phyloP scores from a whole-genome alignment of 2,797 vertebrate species.

The Hippopotamyrus pictus region DNA sequence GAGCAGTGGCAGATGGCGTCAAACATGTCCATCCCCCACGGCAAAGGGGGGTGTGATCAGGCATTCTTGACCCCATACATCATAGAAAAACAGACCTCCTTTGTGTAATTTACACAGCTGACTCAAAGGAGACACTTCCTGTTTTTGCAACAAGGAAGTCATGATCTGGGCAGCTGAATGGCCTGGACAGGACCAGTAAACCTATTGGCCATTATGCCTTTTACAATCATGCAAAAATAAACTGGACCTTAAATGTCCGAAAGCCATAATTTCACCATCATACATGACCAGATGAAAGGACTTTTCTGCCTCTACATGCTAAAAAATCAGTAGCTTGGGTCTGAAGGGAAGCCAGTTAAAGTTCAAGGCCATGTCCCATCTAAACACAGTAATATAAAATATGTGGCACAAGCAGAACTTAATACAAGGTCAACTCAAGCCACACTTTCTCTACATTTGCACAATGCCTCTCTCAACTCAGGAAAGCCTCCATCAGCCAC shows the following conservation, averaged over 20 bases:
- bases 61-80: slow-evolving; percentile 24
- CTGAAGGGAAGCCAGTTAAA: background rate
- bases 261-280: background rate
- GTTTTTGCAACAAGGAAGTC: slow-evolving; percentile 27
- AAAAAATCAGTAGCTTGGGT: background rate
- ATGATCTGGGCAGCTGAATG: slow-evolving; percentile 30
- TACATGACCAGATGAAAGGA: background rate
- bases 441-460: background rate
- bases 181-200: slow-evolving; percentile 37
- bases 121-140: slow-evolving; percentile 33
- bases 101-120: slow-evolving; percentile 32
- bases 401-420: background rate
- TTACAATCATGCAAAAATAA: background rate
- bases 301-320: background rate
- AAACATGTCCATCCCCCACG: background rate
- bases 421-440: background rate
- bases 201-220: slow-evolving; percentile 34
- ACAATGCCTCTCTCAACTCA: background rate
- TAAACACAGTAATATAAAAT: background rate
- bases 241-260: background rate
- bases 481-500: background rate
- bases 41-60: background rate
- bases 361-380: background rate
- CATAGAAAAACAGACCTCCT: background rate
- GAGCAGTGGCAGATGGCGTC: slow-evolving; percentile 50